phyloP scores from a whole-genome alignment of 2,797 vertebrate species.

The Propithecus perrieri region DNA sequence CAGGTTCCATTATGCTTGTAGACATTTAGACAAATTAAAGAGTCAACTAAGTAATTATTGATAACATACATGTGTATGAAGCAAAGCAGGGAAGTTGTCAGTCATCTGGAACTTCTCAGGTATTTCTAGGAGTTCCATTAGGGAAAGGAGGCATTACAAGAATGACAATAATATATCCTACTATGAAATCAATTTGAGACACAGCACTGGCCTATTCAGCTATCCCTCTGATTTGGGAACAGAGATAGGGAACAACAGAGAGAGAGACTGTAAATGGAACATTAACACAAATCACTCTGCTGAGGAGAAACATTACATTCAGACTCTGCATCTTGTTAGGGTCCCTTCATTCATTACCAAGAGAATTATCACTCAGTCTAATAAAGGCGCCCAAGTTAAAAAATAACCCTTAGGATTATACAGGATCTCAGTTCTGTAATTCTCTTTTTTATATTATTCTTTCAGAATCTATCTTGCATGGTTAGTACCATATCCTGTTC shows the following conservation, averaged over 20 bases:
- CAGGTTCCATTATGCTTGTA: constrained; percentile 49
- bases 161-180: constrained; percentile 50
- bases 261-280: not conserved
- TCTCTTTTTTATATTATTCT: not conserved
- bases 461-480: constrained; percentile 16
- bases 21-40: constrained; percentile 62
- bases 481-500: not conserved
- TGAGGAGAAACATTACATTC: not conserved
- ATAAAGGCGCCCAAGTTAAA: not conserved
- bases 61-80: constrained; percentile 41
- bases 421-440: not conserved
- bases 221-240: not conserved
- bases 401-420: not conserved
- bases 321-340: not conserved
- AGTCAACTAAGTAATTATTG: constrained; percentile 58
- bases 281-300: not conserved
- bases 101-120: constrained; percentile 43
- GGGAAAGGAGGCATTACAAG: not conserved
- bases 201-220: not conserved
- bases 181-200: not conserved
- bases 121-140: constrained; percentile 48
- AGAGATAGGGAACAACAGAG: not conserved
- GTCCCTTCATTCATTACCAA: not conserved
- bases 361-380: not conserved
- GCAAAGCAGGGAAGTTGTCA: constrained; percentile 42